A percentile compares a stretch with the other conserved stretches of the same genome.
phyloP scores from a whole-genome alignment of 2,888 invertebrate species.

The Copidosoma aretas region DNA sequence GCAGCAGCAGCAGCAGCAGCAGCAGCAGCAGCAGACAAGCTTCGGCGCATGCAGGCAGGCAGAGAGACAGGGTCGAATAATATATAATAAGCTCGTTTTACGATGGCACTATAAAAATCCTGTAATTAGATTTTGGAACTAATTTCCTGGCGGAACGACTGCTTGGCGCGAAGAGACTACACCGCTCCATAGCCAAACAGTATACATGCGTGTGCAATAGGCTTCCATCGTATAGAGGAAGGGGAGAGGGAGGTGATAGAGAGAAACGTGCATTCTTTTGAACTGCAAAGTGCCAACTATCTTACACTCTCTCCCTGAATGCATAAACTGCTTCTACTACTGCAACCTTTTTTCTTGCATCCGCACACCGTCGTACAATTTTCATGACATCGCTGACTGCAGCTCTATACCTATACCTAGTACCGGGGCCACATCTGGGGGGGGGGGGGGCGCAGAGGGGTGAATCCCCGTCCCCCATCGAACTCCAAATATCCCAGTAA shows the following conservation, averaged over 20 bases:
- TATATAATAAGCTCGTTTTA: slow-evolving; percentile 51
- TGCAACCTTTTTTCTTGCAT: too few species aligned
- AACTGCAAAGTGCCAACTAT: slow-evolving; percentile 30
- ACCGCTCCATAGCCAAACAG: not conserved
- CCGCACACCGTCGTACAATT: too few species aligned
- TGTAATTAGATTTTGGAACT: slow-evolving; percentile 62
- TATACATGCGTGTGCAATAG: too few species aligned
- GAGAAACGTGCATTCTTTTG: slow-evolving; percentile 31
- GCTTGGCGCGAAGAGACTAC: not conserved
- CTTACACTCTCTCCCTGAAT: slow-evolving; percentile 18
- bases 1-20: too few species aligned
- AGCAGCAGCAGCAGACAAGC: too few species aligned
- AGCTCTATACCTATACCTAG: too few species aligned
- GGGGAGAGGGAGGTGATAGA: not conserved
- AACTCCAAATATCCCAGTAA: too few species aligned
- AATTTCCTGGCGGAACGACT: slow-evolving; percentile 55
- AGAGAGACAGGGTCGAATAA: slow-evolving; percentile 13
- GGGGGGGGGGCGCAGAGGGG: too few species aligned
- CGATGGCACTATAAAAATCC: slow-evolving; percentile 62
- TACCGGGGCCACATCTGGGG: too few species aligned
- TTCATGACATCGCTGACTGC: too few species aligned
- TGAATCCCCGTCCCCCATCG: too few species aligned
- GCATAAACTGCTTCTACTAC: slow-evolving; percentile 14
- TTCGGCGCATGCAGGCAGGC: too few species aligned
- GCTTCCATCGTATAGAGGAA: not conserved